A percentile compares a stretch with the other conserved stretches of the same genome.
Evolutionary conservation across 2,797 vertebrate genomes (phyloP).

Genomic region (Notamacropus eugenii): DNA sequence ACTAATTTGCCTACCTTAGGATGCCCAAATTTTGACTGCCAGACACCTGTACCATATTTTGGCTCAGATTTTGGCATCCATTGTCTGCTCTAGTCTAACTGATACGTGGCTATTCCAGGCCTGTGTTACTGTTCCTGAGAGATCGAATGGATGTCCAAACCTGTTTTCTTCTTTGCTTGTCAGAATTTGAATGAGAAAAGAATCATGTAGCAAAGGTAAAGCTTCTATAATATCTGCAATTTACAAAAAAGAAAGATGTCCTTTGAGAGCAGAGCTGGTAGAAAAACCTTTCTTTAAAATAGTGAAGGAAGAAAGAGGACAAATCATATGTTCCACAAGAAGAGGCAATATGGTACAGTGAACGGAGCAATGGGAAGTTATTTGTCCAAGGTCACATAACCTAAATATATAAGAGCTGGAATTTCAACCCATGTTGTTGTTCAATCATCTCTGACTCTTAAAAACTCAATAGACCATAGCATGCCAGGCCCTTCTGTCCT

Average conservation of each 20-base stretch:
- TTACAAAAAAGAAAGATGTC: constrained; percentile 55
- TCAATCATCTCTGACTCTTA: neutral
- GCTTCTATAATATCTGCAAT: constrained; percentile 75
- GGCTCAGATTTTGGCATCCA: constrained; percentile 74
- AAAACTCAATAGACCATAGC: neutral
- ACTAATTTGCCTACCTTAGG: constrained; percentile 66
- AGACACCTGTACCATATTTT: constrained; percentile 71
- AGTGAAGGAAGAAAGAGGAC: neutral
- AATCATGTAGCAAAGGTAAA: constrained; percentile 57
- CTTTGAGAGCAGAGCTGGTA: neutral
- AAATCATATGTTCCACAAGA: neutral
- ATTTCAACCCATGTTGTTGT: neutral
- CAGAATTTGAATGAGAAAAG: constrained; percentile 73
- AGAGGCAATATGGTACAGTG: neutral
- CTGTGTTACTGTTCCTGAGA: constrained; percentile 60
- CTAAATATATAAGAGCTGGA: neutral
- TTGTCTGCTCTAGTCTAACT: constrained; percentile 70
- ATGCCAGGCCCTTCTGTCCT: neutral
- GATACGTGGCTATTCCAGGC: neutral
- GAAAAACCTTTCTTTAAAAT: neutral
- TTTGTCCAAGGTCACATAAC: neutral
- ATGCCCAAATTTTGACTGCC: constrained; percentile 72
- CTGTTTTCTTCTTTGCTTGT: constrained; percentile 68
- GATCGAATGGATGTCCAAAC: constrained; percentile 56
- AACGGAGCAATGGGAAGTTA: neutral